phyloP scores from a whole-genome alignment of 2,888 invertebrate species.

The Dichetophora obliterata region DNA sequence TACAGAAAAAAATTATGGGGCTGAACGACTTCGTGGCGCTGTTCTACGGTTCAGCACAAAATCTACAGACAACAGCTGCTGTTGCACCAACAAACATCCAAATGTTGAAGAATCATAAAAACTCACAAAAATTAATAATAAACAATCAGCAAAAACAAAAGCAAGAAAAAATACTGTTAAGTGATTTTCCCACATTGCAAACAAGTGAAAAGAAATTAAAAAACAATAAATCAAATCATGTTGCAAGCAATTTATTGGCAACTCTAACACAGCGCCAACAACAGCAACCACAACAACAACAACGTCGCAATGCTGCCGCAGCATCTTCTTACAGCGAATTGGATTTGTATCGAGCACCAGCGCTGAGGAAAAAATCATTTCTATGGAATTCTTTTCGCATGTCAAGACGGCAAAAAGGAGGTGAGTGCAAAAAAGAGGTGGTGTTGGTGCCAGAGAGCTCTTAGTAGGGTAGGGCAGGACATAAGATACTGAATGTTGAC shows the following conservation, averaged over 20 bases:
- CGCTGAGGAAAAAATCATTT: constrained; percentile 62
- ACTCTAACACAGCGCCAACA: constrained; percentile 44
- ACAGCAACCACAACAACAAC: constrained; percentile 40
- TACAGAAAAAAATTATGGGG: constrained; percentile 58
- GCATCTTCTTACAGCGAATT: constrained; percentile 60
- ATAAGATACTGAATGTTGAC: no score
- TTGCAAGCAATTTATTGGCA: constrained; percentile 42
- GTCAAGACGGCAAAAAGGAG: constrained; percentile 66
- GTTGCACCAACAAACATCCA: constrained; percentile 50
- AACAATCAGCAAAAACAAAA: constrained; percentile 44
- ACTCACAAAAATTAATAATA: constrained; percentile 58
- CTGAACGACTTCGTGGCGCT: constrained; percentile 69
- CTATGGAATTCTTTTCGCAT: constrained; percentile 69
- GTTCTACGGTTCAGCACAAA: constrained; percentile 67
- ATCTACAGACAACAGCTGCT: constrained; percentile 55
- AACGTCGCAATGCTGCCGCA: constrained; percentile 42
- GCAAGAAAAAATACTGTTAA: constrained; percentile 43
- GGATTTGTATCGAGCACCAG: constrained; percentile 62
- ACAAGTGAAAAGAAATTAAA: constrained; percentile 49
- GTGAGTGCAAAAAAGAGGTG: constrained; percentile 44
- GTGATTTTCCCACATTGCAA: constrained; percentile 46
- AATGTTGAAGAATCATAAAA: constrained; percentile 67
- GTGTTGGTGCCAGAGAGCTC: neutral
- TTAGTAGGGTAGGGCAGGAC: neutral
- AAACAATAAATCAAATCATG: constrained; percentile 46